Base-by-base conservation (phyloP, 2,113 vertebrate species). In the Clarias macrocephalus region DNA sequence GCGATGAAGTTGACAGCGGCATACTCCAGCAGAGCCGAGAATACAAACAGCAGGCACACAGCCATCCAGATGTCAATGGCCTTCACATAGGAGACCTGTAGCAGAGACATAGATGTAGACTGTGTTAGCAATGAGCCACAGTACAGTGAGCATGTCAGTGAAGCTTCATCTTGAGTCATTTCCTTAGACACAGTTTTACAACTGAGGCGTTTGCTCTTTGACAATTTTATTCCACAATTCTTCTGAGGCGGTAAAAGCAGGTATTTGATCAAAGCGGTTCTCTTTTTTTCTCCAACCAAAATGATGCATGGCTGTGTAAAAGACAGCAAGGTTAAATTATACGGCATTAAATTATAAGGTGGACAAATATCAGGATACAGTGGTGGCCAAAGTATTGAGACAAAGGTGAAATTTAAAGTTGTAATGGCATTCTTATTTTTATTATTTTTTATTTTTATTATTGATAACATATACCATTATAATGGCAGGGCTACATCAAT, bases 31-130 rank as follows among this genome's bases (percentile, higher is more conserved):
- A 99, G 96, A 3, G 98, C 98, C 0, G 98, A 99, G 96, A 99
- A 99, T 86, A 99, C 98, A 52, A 99, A 99, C 77, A 99, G 96
- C 94, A 99, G 93, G 90, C 98, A 99, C 48, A 99, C 98, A 0
- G 98, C 98, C 98, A 99, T 99, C 98, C 98, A 99, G 92, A 99
- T 99, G 87, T 99, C 98, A 77, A 99, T 99, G 93, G 98, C 98
- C 92, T 99, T 99, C 83, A 99, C 98, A 0, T 99, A 99, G 89
- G 98, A 99, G 90, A 99, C 98, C 98, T 99, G 92, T 0, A n/a
- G 85, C 80, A 1, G 6, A 59, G 59, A 5, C 21, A 88, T 33
- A 42, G 57, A 54, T 21, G 54, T 56, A 73, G 42, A 85, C 54
- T 70, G 42, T 59, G 85, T 80, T 83, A 82, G 75, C 72, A 63